Conservation (phyloP, 2,888 invertebrate species). For the Spatulosminthurus flaviceps region DNA sequence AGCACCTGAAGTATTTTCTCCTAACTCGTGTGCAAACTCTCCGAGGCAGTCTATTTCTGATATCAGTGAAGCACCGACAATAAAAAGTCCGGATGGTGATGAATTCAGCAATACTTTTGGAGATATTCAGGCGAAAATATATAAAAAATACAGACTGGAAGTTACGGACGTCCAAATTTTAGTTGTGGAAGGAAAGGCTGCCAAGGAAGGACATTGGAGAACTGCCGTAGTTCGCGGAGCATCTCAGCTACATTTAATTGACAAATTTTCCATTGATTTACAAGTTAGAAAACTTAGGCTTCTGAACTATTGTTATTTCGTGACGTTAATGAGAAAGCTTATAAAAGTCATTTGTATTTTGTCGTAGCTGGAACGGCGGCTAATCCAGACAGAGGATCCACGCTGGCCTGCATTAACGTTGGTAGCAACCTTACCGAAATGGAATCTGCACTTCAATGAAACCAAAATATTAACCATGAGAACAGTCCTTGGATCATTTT, state of each 20-base stretch:
- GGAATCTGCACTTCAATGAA: slow-evolving; percentile 90
- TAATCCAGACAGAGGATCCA: slow-evolving; percentile 84
- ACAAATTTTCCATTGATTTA: slow-evolving; percentile 77
- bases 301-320: too few species aligned
- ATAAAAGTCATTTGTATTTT: neutral
- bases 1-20: slow-evolving; percentile 69
- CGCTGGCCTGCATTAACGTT: slow-evolving; percentile 85
- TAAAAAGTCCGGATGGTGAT: slow-evolving; percentile 66
- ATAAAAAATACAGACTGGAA: slow-evolving; percentile 70
- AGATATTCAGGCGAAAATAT: slow-evolving; percentile 67
- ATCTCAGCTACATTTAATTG: slow-evolving; percentile 85
- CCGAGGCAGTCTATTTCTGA: slow-evolving; percentile 56
- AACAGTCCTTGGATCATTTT: slow-evolving; percentile 69
- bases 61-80: slow-evolving; percentile 48
- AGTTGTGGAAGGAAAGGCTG: slow-evolving; percentile 81
- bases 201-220: slow-evolving; percentile 77
- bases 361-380: slow-evolving; percentile 78
- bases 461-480: slow-evolving; percentile 80
- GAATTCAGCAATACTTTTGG: slow-evolving; percentile 68
- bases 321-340: too few species aligned
- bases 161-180: slow-evolving; percentile 85
- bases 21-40: slow-evolving; percentile 52
- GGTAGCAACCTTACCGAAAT: slow-evolving; percentile 84
- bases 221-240: slow-evolving; percentile 85
- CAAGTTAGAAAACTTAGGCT: too few species aligned